Conservation (phyloP, 92 coral and sea anemone species). For the Epizoanthus stellaris region DNA sequence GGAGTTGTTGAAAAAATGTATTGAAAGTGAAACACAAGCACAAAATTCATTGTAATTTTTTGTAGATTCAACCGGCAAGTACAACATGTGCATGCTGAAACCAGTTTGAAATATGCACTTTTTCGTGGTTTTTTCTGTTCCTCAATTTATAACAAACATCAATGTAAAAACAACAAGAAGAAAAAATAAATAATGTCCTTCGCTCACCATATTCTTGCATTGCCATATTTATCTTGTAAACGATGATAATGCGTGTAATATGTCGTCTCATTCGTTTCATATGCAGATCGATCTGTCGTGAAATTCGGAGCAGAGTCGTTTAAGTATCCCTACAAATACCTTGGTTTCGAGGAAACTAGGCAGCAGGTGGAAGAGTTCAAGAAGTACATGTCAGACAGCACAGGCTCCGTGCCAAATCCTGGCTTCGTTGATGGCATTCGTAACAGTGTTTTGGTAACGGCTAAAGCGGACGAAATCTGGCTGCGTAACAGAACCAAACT, state of each 20-base stretch:
- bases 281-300: conserved; percentile 55
- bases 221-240: no score
- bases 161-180: neutral
- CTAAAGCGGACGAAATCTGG: conserved; percentile 66
- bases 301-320: conserved; percentile 66
- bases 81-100: no score
- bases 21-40: no score
- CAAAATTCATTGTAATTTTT: no score
- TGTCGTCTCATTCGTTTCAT: neutral
- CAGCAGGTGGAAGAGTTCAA: conserved; percentile 23
- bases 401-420: conserved; percentile 21
- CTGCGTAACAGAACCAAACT: conserved; percentile 37
- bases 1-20: no score
- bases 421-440: conserved; percentile 56
- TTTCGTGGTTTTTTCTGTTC: no score
- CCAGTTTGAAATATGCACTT: no score
- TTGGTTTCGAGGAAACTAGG: conserved; percentile 50
- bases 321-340: conserved; percentile 52
- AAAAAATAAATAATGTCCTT: neutral
- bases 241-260: no score
- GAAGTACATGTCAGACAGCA: conserved; percentile 32
- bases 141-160: no score
- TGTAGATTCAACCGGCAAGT: no score
- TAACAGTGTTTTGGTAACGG: conserved; percentile 53
- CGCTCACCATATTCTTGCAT: neutral